Evolutionary conservation across 2,888 invertebrate species (phyloP).

Genomic region (Chironomus tentans): DNA sequence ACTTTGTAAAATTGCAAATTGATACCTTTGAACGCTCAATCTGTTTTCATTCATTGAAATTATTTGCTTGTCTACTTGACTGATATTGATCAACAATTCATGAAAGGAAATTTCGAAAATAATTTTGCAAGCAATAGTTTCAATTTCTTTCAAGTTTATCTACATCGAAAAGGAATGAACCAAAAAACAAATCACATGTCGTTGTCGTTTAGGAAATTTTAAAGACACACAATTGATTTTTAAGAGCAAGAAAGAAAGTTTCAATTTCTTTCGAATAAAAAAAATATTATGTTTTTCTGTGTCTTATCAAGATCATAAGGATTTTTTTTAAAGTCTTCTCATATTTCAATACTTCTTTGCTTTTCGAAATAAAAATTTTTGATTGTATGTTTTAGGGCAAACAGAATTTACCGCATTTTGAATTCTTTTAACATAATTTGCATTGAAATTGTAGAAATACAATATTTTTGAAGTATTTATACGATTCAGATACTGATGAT

Average conservation of each 20-base stretch:
- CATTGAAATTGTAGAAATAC: too few species aligned
- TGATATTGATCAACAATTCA: neutral
- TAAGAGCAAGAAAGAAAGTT: neutral
- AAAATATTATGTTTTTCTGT: neutral
- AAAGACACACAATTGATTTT: neutral
- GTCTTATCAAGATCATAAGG: slow-evolving; percentile 2
- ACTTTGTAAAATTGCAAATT: neutral
- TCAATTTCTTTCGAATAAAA: neutral
- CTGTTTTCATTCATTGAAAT: neutral
- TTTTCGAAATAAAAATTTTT: too few species aligned
- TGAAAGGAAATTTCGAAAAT: neutral
- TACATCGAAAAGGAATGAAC: too few species aligned
- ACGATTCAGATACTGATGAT: too few species aligned
- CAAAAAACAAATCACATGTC: neutral
- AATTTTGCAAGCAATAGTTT: neutral
- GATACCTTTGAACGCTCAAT: neutral
- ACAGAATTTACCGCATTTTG: too few species aligned
- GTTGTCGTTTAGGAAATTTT: neutral
- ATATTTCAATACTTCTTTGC: neutral
- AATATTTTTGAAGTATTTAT: too few species aligned
- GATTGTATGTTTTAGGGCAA: too few species aligned
- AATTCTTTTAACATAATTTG: too few species aligned
- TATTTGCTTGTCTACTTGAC: neutral
- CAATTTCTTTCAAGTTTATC: too few species aligned
- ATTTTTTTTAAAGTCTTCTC: neutral